Percentiles rank a stretch among this genome's conserved stretches.
These are phyloP conservation scores for Capra hircus DNA, from an alignment of 2,113 vertebrate genomes.

Conservation along the genomic window DNA sequence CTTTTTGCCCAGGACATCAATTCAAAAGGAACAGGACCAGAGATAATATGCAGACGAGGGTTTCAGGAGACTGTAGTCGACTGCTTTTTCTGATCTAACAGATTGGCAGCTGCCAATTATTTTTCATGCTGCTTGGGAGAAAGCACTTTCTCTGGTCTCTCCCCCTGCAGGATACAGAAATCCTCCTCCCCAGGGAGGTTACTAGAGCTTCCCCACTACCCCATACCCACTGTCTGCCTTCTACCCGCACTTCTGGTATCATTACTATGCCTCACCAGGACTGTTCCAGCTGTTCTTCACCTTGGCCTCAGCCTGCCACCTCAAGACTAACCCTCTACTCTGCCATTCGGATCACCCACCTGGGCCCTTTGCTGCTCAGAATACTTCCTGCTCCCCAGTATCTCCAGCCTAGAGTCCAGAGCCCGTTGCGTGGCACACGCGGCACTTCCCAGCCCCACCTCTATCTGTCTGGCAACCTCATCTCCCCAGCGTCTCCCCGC, in stretches of 20 bases:
- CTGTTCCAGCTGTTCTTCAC: background rate
- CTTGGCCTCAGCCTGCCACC: background rate
- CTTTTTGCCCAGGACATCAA: background rate
- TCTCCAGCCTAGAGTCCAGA: background rate
- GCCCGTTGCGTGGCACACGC: background rate
- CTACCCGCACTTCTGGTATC: background rate
- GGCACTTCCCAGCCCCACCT: background rate
- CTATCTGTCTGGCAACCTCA: background rate
- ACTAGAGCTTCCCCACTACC: background rate
- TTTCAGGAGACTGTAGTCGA: background rate
- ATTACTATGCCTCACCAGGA: background rate
- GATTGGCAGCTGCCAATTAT: background rate
- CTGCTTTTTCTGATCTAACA: background rate
- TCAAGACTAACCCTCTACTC: background rate
- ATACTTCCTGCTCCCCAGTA: background rate
- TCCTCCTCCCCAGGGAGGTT: background rate
- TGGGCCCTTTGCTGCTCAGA: background rate
- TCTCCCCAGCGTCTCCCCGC: accelerated
- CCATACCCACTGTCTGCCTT: background rate
- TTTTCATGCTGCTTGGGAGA: background rate
- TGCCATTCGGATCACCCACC: background rate
- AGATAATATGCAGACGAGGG: background rate
- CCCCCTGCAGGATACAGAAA: background rate
- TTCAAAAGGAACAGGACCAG: background rate
- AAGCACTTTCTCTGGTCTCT: background rate